These are phyloP conservation scores for Trypoxylus dichotomus DNA, from an alignment of 1,140 invertebrate genomes.

Conservation along the genomic window DNA sequence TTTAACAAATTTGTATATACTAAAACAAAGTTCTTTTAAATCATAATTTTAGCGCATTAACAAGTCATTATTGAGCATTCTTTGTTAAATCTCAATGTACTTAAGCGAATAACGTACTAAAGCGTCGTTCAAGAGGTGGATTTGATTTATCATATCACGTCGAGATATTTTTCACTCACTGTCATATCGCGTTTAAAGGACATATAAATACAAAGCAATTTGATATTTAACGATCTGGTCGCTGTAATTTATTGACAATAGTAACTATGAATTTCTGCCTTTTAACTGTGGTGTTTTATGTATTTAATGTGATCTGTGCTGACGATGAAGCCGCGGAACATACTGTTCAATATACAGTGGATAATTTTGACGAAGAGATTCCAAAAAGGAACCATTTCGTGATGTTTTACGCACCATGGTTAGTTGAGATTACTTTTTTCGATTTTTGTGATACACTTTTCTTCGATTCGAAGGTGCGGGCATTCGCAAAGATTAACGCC, in stretches of 20 bases:
- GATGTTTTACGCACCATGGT: conserved; percentile 81
- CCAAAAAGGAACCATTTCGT: conserved; percentile 70
- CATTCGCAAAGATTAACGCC: conserved; percentile 70
- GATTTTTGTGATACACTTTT: conserved; percentile 31
- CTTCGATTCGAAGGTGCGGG: conserved; percentile 65
- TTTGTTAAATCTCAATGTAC: not conserved
- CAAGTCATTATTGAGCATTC: not conserved
- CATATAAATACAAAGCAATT: not conserved
- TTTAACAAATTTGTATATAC: too few species aligned
- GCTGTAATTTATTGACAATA: not conserved
- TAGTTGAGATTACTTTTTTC: conserved; percentile 42
- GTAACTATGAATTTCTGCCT: conserved; percentile 14
- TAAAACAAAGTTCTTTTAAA: too few species aligned
- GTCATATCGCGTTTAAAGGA: not conserved
- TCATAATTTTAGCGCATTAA: too few species aligned
- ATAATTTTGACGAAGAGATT: conserved; percentile 62
- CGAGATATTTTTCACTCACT: too few species aligned
- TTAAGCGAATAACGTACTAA: not conserved
- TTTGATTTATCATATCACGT: not conserved
- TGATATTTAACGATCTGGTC: too few species aligned
- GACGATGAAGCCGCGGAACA: conserved; percentile 50
- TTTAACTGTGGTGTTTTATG: not conserved
- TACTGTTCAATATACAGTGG: conserved; percentile 52
- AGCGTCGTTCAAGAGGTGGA: not conserved
- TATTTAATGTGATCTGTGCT: not conserved